Base-by-base conservation (phyloP, 2,888 invertebrate genomes). In the Euzophera pinguis region DNA sequence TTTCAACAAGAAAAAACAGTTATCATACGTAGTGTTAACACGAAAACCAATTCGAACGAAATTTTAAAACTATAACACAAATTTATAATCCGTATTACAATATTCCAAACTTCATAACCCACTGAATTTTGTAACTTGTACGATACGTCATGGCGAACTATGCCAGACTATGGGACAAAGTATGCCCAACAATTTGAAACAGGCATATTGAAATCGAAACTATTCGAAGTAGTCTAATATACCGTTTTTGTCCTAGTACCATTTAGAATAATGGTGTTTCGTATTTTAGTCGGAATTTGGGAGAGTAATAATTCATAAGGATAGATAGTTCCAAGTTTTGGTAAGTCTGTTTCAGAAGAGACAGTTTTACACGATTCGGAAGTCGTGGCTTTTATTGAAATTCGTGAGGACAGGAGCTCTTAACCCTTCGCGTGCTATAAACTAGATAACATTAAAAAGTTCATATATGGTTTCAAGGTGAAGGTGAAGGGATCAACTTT, bases 161-260 rank as follows among this genome's bases (percentile, higher is more conserved):
- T 63, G 49, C 53, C 12, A 5, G 62, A 64, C 61, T 58, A 53
- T 53, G 53, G 54, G 22, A 52, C 48, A 37, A 63, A 61, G 58
- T 62, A 63, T 65, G 59, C 61, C 48, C 43, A 63, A 61, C 58
- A 62, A 63, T 65, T 58, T 62, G 58, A 55, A 57, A 63, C 59
- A 52, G 53, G 54, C 51, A 42, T 48, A 57, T 53, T 58, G 55
- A 56, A 59, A 61, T 61, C 50, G 52, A 47, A 65, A 66, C 64
- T 63, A 65, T 59, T 52, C 42, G 32, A 8, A 43, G 43, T 48
- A 61, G 57, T 59, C 57, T 59, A 61, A 63, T 63, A 60, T 58
- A 47, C 8, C 27, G 52, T 57, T 61, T 65, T 66, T 64, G 65
- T 61, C 56, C 45, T 56, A 49, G 22, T 48, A 43, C 60, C 54